Base-by-base conservation (phyloP, 2,797 vertebrate species). In the Catharus ustulatus region DNA sequence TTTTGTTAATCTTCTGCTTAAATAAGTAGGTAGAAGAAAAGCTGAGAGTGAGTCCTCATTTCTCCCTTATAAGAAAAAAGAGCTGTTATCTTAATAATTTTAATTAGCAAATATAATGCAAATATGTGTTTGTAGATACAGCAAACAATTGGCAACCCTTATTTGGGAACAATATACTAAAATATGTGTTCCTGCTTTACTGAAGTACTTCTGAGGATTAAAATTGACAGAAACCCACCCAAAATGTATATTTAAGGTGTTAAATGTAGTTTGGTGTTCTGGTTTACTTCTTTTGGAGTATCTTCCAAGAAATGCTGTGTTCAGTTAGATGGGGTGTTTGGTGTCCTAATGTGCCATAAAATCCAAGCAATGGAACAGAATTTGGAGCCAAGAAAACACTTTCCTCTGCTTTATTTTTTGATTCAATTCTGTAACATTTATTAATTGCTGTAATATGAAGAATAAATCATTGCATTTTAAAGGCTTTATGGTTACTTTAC, bases 1-100 rank as follows among this genome's bases (percentile, higher is more conserved):
- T 84, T 87, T 88, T 84, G 36, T 61, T 87, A 77, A 85, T 94
- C 88, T 78, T 75, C 67, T 93, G 51, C 49, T 90, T 90, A 57
- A 84, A 64, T 76, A 81, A 84, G 30, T 52, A 73, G 72, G 29
- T 46, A 73, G 59, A 55, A 57, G 91, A 38, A 67, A 77, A 63
- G n/a, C 69, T 68, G n/a, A 18, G 11, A 87, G 23, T 1, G 30
- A 75, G 30, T 93, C 45, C 48, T 76, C 18, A 22, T 76, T 87
- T 90, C 74, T 87, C 14, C 32, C 15, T 63, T 55, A 7, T 4
- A 71, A 48, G 54, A 49, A 61, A 73, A 86, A 81, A 66, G 22
- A 12, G 15, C 40, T 66, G 20, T 38, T 67, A 27, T 62, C 18
- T 18, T 69, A 58, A 69, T 66, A 52, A 64, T 74, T 90, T 68